Percentiles rank a stretch among this genome's conserved stretches.
Conservation (phyloP, 2,797 vertebrate genomes). For the Crax fasciolata region DNA sequence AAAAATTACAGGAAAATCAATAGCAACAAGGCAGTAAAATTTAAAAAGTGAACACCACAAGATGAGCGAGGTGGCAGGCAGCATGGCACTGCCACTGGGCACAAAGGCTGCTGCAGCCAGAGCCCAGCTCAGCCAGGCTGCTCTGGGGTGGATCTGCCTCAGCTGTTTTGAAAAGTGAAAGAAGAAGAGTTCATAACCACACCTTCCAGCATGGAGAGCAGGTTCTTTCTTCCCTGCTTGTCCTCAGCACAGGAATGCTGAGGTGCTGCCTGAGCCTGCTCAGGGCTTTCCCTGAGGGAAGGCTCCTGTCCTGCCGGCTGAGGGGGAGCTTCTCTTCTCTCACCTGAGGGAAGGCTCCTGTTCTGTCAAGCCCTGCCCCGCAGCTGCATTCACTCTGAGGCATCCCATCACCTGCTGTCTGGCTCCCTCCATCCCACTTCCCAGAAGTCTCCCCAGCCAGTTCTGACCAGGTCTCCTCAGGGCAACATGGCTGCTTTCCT, state of each 20-base stretch:
- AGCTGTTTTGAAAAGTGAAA: too few relatives aligned
- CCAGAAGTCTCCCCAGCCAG: not conserved
- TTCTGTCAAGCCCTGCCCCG: not conserved
- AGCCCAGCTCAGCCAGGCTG: not conserved
- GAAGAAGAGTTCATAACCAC: not conserved
- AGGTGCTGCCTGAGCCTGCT: not conserved
- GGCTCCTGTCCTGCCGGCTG: not conserved
- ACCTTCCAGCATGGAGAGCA: not conserved
- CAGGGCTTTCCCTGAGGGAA: not conserved
- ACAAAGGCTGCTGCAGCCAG: not conserved
- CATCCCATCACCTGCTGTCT: fast-evolving
- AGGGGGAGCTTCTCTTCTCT: not conserved
- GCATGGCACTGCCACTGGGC: not conserved
- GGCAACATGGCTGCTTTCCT: not conserved
- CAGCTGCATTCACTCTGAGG: not conserved
- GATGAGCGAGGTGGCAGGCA: not conserved
- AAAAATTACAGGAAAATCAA: not conserved
- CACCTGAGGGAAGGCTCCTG: not conserved
- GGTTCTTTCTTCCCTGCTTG: fast-evolving
- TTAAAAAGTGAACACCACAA: not conserved
- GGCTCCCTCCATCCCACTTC: not conserved
- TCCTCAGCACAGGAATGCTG: fast-evolving
- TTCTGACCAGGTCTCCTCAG: fast-evolving
- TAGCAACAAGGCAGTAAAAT: not conserved
- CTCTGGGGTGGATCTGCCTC: not conserved